phyloP scores from a whole-genome alignment of 2,797 vertebrate genomes.

The Poecilia picta region DNA sequence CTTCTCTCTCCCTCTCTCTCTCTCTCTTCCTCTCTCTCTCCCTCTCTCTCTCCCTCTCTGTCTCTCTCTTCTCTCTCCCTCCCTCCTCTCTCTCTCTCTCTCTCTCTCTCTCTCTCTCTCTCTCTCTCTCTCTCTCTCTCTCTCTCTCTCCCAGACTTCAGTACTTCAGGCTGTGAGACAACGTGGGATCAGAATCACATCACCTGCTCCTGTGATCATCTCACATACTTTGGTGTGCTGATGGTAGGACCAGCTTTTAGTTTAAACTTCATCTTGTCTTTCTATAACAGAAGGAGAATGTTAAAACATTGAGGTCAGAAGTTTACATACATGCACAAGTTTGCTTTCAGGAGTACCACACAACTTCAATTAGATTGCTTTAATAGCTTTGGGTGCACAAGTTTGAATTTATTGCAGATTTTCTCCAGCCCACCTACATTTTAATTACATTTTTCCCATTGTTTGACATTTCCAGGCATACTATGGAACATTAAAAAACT shows the following conservation, averaged over 20 bases:
- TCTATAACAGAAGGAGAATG: background rate
- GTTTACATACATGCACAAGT: background rate
- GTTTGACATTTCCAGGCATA: too few relatives aligned
- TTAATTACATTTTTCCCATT: background rate
- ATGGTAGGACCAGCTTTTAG: slow-evolving; percentile 33
- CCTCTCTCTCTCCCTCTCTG: too few relatives aligned
- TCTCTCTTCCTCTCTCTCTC: too few relatives aligned
- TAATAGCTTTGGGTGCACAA: background rate
- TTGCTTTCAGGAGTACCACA: background rate
- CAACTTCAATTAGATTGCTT: background rate
- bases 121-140: too few relatives aligned
- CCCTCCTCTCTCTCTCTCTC: too few relatives aligned
- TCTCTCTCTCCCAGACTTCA: slow-evolving; percentile 17
- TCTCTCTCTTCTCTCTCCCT: too few relatives aligned
- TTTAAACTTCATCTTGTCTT: background rate
- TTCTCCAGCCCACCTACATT: background rate
- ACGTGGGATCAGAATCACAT: slow-evolving; percentile 18
- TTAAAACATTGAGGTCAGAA: background rate
- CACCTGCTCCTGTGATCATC: slow-evolving; percentile 63
- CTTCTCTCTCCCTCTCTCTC: too few relatives aligned
- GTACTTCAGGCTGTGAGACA: slow-evolving; percentile 28
- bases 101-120: background rate
- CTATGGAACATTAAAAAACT: background rate
- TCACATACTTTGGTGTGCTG: slow-evolving; percentile 66
- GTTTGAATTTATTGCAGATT: background rate